These are phyloP conservation scores for Meloidogyne chitwoodi DNA, from an alignment of 1,140 invertebrate species.

Conservation along the genomic window DNA sequence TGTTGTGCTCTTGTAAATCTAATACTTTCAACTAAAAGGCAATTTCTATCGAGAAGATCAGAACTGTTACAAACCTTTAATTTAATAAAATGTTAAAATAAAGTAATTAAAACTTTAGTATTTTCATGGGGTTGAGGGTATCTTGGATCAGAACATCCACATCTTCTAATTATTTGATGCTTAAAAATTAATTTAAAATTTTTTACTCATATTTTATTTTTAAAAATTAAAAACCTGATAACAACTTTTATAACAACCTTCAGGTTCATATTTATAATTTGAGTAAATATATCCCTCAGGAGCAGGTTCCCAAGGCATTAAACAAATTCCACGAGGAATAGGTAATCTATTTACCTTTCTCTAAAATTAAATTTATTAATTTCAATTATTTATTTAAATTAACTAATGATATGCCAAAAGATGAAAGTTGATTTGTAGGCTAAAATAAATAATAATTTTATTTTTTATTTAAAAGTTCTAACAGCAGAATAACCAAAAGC, in stretches of 20 bases:
- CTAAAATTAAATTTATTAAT: constrained; percentile 24
- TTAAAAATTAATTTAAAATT: not conserved
- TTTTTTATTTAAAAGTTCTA: not conserved
- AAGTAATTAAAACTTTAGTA: constrained; percentile 28
- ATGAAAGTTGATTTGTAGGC: not conserved
- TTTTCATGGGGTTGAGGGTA: constrained; percentile 49
- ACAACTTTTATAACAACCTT: constrained; percentile 57
- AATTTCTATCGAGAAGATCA: constrained; percentile 39
- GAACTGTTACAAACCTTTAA: constrained; percentile 37
- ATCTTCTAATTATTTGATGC: constrained; percentile 42
- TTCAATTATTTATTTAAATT: not conserved
- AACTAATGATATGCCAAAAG: not conserved
- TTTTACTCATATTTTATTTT: not conserved
- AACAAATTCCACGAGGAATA: constrained; percentile 43
- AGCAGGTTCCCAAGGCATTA: constrained; percentile 30
- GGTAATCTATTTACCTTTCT: constrained; percentile 52
- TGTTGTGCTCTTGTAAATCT: constrained; percentile 38
- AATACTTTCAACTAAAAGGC: constrained; percentile 41
- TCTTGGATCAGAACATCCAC: constrained; percentile 54
- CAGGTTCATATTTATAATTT: constrained; percentile 56
- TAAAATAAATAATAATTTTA: not conserved
- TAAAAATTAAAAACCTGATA: constrained; percentile 37
- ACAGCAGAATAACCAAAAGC: constrained; percentile 47
- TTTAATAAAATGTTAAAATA: not conserved
- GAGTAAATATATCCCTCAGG: constrained; percentile 49